A percentile compares a stretch with the other conserved stretches of the same genome.
phyloP scores from a whole-genome alignment of 2,113 vertebrate species.

The Symphodus melops region DNA sequence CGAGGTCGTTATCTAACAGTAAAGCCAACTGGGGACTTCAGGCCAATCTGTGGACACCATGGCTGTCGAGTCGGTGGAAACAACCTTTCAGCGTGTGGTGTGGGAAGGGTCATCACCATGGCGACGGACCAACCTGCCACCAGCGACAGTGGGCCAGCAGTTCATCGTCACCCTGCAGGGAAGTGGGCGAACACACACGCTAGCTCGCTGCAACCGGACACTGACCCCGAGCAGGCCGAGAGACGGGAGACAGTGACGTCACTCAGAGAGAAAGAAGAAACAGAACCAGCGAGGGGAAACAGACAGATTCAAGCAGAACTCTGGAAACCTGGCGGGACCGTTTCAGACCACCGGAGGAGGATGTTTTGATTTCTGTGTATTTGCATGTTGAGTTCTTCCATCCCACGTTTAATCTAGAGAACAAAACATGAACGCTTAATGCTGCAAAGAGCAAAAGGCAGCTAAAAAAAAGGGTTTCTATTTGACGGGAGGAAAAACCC shows the following conservation, averaged over 20 bases:
- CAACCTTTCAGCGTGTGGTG: constrained; percentile 73
- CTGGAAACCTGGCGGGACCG: not conserved
- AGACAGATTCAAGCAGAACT: not conserved
- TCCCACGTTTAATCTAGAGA: not conserved
- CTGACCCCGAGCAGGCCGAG: not conserved
- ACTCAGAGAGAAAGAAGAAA: not conserved
- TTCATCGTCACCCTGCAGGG: constrained; percentile 83
- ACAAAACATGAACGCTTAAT: not conserved
- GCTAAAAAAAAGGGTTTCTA: not conserved
- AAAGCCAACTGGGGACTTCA: constrained; percentile 33
- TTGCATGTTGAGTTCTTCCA: not conserved
- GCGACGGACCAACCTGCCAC: constrained; percentile 81
- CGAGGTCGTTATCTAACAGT: constrained; percentile 28
- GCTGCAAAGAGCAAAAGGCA: not conserved
- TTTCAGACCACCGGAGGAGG: not conserved
- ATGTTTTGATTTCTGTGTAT: not conserved
- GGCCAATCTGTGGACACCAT: constrained; percentile 71
- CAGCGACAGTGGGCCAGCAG: constrained; percentile 72
- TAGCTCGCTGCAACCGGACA: constrained; percentile 1
- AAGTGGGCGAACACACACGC: constrained; percentile 75
- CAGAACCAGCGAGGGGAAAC: not conserved
- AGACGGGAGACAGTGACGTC: not conserved
- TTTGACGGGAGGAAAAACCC: too few species aligned
- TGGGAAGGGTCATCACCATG: constrained; percentile 83
- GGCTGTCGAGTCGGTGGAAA: constrained; percentile 58